Evolutionary conservation across 2,888 invertebrate species (phyloP).

Genomic region (Pandemis cinnamomeana): DNA sequence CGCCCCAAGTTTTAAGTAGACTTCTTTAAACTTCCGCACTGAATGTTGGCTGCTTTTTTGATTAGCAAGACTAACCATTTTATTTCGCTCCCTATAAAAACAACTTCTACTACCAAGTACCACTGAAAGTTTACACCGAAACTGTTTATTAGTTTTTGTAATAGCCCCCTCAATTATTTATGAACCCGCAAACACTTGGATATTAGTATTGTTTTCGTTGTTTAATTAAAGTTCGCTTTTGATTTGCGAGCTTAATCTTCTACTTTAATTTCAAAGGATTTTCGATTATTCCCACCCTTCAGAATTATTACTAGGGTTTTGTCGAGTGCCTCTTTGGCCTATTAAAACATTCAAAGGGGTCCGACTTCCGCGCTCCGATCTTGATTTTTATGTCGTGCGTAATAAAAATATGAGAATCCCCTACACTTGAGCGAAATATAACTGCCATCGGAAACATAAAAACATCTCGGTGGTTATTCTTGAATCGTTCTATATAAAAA

Average conservation of each 20-base stretch:
- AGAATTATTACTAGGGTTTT: constrained; percentile 30
- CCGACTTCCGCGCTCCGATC: constrained; percentile 57
- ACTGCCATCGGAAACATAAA: constrained; percentile 77
- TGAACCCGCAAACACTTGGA: constrained; percentile 20
- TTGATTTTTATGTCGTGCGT: constrained; percentile 70
- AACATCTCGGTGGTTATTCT: constrained; percentile 55
- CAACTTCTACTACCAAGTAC: background rate
- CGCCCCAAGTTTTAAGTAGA: constrained; percentile 27
- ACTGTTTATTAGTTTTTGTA: constrained; percentile 27
- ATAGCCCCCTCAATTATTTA: constrained; percentile 24
- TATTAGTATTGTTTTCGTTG: constrained; percentile 33
- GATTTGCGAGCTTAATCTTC: constrained; percentile 27
- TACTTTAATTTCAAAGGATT: constrained; percentile 22
- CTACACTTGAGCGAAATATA: constrained; percentile 72
- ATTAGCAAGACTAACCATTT: constrained; percentile 11
- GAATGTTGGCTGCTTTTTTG: constrained; percentile 13
- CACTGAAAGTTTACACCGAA: background rate
- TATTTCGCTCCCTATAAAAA: constrained; percentile 4
- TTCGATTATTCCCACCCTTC: constrained; percentile 17
- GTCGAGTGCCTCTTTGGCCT: constrained; percentile 54
- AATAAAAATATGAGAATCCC: constrained; percentile 78
- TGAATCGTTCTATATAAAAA: constrained; percentile 51
- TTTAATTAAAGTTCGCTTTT: constrained; percentile 33
- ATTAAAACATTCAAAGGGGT: constrained; percentile 59
- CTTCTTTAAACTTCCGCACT: constrained; percentile 13